phyloP scores from a whole-genome alignment of 2,113 vertebrate genomes.

The Tupaia chinensis region DNA sequence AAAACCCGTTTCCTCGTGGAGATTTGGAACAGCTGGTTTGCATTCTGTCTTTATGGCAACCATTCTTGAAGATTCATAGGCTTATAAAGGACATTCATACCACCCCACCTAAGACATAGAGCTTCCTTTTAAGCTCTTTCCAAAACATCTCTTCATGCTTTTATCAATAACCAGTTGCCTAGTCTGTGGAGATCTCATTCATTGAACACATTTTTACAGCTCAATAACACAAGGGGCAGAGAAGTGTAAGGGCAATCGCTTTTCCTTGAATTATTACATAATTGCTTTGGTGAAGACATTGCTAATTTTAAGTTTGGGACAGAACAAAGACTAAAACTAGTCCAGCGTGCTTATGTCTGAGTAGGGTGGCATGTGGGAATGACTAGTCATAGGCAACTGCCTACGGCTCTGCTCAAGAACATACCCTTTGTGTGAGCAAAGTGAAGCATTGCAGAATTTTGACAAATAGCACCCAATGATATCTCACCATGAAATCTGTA shows the following conservation, averaged over 20 bases:
- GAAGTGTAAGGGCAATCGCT: too few relatives aligned
- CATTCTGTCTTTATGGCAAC: slow-evolving; percentile 58
- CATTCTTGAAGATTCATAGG: slow-evolving; percentile 71
- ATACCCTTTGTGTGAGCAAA: slow-evolving; percentile 10
- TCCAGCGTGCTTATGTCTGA: background rate
- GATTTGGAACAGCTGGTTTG: slow-evolving; percentile 78
- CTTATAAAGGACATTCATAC: slow-evolving; percentile 54
- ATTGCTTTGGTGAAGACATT: slow-evolving; percentile 7
- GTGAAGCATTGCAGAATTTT: slow-evolving; percentile 9
- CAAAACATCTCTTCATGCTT: slow-evolving; percentile 22
- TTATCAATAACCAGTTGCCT: slow-evolving; percentile 31
- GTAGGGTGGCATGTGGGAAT: background rate
- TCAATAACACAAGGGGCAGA: background rate
- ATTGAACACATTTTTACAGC: background rate
- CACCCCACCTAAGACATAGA: slow-evolving; percentile 38
- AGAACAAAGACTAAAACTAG: slow-evolving; percentile 34
- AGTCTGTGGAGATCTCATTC: background rate
- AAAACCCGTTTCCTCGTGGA: slow-evolving; percentile 71
- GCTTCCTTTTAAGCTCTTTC: slow-evolving; percentile 43
- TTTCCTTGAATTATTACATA: slow-evolving; percentile 48
- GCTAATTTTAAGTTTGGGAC: background rate
- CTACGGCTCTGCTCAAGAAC: background rate
- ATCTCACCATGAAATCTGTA: slow-evolving; percentile 57
- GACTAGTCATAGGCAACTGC: background rate
- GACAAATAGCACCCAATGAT: slow-evolving; percentile 40